A percentile compares a stretch with the other conserved stretches of the same genome.
Conservation (phyloP, 2,797 vertebrate genomes). For the Poecilia picta region DNA sequence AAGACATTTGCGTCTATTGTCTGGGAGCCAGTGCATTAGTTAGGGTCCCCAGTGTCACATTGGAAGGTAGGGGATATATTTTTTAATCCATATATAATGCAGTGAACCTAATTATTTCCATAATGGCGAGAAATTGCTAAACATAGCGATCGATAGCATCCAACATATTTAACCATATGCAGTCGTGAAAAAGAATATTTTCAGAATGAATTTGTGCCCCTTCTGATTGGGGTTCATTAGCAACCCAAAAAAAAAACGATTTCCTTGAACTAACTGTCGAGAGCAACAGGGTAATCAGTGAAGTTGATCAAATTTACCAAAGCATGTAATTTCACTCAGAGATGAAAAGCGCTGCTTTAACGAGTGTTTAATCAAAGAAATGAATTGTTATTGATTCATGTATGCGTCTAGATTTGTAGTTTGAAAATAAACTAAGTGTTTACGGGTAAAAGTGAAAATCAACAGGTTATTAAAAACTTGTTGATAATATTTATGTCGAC, state of each 20-base stretch:
- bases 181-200: slow-evolving; percentile 69
- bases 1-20: slow-evolving; percentile 81
- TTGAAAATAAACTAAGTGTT: slow-evolving; percentile 44
- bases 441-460: slow-evolving; percentile 23
- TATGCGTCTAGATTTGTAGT: slow-evolving; percentile 37
- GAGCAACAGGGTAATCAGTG: slow-evolving; percentile 53
- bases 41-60: slow-evolving; percentile 57
- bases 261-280: slow-evolving; percentile 57
- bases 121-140: slow-evolving; percentile 81
- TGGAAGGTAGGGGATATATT: slow-evolving; percentile 72
- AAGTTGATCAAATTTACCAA: slow-evolving; percentile 58
- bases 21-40: slow-evolving; percentile 62
- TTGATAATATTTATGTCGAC: slow-evolving; percentile 8
- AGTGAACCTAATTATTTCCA: slow-evolving; percentile 77
- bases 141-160: slow-evolving; percentile 76
- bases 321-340: slow-evolving; percentile 51
- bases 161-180: slow-evolving; percentile 64
- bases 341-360: slow-evolving; percentile 53
- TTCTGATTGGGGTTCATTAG: slow-evolving; percentile 42
- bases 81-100: slow-evolving; percentile 71
- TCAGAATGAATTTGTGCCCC: slow-evolving; percentile 61
- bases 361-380: slow-evolving; percentile 57
- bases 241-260: slow-evolving; percentile 52
- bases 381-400: slow-evolving; percentile 49
- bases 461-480: slow-evolving; percentile 22